Conservation (phyloP, 2,113 vertebrate genomes). For the Crotalus helleri region DNA sequence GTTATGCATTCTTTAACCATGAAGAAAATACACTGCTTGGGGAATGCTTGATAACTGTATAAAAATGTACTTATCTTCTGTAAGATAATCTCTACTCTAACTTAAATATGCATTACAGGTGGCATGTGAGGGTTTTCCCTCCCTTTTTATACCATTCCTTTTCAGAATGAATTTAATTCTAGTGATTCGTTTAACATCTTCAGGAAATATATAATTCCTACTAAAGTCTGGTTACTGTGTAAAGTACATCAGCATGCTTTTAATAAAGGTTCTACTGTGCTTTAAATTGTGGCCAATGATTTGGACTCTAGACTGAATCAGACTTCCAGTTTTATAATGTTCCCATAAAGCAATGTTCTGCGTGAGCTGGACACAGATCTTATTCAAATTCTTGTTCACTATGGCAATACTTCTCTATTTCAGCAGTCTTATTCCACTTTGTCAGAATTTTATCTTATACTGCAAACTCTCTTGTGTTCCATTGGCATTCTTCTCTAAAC, state of each 20-base stretch:
- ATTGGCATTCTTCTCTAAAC: constrained; percentile 15
- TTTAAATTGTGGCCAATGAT: background rate
- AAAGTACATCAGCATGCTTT: background rate
- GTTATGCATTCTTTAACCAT: background rate
- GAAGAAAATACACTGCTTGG: background rate
- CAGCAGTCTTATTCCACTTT: background rate
- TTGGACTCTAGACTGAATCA: background rate
- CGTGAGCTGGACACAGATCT: background rate
- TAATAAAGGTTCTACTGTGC: constrained; percentile 14
- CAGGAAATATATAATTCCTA: background rate
- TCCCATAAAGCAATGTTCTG: background rate
- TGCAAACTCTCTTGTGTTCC: constrained; percentile 6
- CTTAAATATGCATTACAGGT: background rate
- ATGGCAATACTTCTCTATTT: constrained; percentile 6
- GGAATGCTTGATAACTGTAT: background rate
- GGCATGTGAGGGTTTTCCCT: no score
- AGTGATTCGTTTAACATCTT: background rate
- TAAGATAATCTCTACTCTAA: background rate
- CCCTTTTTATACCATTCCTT: background rate
- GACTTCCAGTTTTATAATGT: constrained; percentile 16
- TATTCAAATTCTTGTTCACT: background rate
- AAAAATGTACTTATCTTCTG: background rate
- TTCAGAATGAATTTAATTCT: background rate
- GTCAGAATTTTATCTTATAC: background rate
- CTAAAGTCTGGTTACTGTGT: background rate